phyloP scores from a whole-genome alignment of 2,113 vertebrate species.

The Calyptomena viridis region DNA sequence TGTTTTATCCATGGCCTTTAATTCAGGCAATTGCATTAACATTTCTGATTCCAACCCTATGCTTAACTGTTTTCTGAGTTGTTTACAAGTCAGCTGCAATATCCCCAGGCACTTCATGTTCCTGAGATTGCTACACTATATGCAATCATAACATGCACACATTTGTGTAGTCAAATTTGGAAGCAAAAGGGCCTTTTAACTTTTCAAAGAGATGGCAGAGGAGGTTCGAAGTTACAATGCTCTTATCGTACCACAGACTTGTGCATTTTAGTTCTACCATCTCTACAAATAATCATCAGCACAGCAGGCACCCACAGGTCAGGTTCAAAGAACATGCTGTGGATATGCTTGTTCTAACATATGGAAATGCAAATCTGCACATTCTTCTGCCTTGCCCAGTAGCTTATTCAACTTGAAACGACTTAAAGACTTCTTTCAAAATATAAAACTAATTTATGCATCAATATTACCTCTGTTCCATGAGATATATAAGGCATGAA shows the following conservation, averaged over 20 bases:
- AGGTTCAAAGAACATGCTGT: not conserved
- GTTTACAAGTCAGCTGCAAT: constrained; percentile 31
- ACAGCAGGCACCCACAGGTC: not conserved
- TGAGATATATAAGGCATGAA: not conserved
- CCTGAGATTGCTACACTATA: not conserved
- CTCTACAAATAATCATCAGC: not conserved
- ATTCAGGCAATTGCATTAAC: constrained; percentile 24
- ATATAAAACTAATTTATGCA: not conserved
- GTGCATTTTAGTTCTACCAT: not conserved
- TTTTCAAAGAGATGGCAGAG: not conserved
- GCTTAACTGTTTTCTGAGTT: not conserved
- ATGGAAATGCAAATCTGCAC: not conserved
- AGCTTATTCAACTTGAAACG: not conserved
- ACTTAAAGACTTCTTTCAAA: not conserved
- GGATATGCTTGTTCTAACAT: not conserved
- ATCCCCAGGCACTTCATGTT: constrained; percentile 7
- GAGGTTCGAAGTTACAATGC: not conserved
- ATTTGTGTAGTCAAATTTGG: not conserved
- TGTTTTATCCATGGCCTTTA: not conserved
- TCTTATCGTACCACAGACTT: not conserved
- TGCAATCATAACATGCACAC: not conserved
- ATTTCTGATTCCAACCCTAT: not conserved
- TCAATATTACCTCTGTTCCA: not conserved
- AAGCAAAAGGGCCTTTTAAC: not conserved
- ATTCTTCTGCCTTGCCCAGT: not conserved